Base-by-base conservation (phyloP, 2,888 invertebrate species). In the Epinotia demarniana region DNA sequence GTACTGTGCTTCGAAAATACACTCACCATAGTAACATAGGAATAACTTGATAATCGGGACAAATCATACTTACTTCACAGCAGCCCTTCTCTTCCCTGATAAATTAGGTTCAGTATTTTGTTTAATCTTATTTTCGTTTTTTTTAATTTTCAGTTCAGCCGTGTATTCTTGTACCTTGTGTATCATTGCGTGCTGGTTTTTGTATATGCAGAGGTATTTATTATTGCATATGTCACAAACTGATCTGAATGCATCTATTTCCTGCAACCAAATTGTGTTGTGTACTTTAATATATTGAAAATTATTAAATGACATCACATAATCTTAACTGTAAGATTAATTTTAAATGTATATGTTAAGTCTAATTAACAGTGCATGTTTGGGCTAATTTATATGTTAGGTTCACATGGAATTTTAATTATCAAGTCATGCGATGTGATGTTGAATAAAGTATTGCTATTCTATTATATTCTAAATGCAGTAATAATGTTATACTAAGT, bases 111-210 rank as follows among this genome's bases (percentile, higher is more conserved):
- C 69, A 0, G 73, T 69, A 3, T 68, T 73, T 57, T 74, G 11
- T 78, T 85, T 82, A 2, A 80, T 78, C 23, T 80, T 77, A 49
- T 80, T 83, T 58, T 84, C 82, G 57, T 80, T 78, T 39, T 81
- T 68, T 49, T 78, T 67, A 8, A 79, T 18, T 78, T 83, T 87
- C 8, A 82, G 81, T 70, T 85, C 84, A 62, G 78, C 80, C 0
- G 81, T 81, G 5, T 78, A 73, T 60, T 85, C 86, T 73, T 90
- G 84, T 64, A 92, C 90, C 23, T 81, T 87, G 79, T 95, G 95
- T 78, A 84, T 80, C 71, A 91, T 87, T 84, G 95, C 93, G 81
- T 96, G 96, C 69, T 94, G 92, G 67, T 91, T 92, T 82, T 95
- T 89, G 78, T 96, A 96, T 69, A 95, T 92, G 46, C 95, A 95